A percentile compares a stretch with the other conserved stretches of the same genome.
These are phyloP conservation scores for Mythimna vitellina DNA, from an alignment of 2,888 invertebrate genomes.

Conservation along the genomic window DNA sequence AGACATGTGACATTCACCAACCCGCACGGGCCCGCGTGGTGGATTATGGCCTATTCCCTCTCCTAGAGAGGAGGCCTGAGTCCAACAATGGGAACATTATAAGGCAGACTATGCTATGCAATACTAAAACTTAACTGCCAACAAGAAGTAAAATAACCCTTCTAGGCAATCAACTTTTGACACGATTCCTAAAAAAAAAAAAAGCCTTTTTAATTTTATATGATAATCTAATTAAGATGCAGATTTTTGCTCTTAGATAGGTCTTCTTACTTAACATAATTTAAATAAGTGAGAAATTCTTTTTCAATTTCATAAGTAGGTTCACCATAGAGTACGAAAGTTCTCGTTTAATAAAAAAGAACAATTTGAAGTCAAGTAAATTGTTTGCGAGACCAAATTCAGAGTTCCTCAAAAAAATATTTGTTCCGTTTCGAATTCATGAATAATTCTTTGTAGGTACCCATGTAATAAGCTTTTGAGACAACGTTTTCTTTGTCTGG, in stretches of 20 bases:
- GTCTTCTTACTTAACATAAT: neutral
- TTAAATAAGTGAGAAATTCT: neutral
- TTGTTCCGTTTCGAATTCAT: conserved; percentile 48
- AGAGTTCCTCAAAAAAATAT: conserved; percentile 42
- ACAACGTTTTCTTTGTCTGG: conserved; percentile 42
- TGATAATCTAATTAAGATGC: conserved; percentile 1
- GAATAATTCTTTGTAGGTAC: conserved; percentile 53
- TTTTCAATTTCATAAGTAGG: neutral
- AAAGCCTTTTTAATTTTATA: neutral
- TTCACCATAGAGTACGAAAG: conserved; percentile 1
- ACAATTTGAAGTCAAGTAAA: neutral
- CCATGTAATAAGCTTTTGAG: conserved; percentile 42
- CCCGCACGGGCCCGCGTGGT: too few species aligned
- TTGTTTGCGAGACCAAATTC: conserved; percentile 24
- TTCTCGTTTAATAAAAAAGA: conserved; percentile 14
- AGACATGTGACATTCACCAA: too few species aligned
- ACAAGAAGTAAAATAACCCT: neutral
- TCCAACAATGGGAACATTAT: too few species aligned
- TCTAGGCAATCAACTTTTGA: neutral
- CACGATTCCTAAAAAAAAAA: neutral
- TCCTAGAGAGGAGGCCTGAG: too few species aligned
- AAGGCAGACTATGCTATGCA: too few species aligned
- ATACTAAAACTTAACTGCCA: too few species aligned
- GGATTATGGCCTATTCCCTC: too few species aligned
- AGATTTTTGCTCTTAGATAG: neutral